Percentiles rank a stretch among this genome's conserved stretches.
Conservation (phyloP, 2,113 vertebrate species). For the Dromaius novaehollandiae region DNA sequence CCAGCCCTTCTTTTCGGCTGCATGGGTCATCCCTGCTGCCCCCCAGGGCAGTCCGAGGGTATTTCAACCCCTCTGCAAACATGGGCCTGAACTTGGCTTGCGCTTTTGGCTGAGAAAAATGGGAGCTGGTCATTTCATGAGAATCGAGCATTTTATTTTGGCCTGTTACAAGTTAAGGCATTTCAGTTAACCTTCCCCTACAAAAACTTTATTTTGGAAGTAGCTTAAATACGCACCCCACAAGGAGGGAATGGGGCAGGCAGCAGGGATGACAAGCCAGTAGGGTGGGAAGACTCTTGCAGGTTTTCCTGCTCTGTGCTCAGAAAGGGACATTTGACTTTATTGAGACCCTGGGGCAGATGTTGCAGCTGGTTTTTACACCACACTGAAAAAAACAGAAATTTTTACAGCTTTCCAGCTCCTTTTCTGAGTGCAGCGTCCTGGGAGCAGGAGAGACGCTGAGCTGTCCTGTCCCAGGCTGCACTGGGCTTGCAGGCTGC, state of each 20-base stretch:
- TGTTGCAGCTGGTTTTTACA: too few species aligned
- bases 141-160: rapidly evolving
- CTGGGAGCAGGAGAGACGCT: not conserved
- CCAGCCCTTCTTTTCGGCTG: not conserved
- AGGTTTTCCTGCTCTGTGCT: rapidly evolving
- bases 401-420: not conserved
- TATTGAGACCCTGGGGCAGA: too few species aligned
- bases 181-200: not conserved
- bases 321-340: too few species aligned
- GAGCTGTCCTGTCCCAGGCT: not conserved
- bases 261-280: not conserved
- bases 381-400: too few species aligned
- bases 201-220: not conserved
- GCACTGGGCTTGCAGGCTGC: not conserved
- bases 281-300: not conserved
- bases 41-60: rapidly evolving
- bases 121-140: not conserved
- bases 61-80: not conserved
- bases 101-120: not conserved
- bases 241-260: rapidly evolving
- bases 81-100: not conserved
- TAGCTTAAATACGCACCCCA: not conserved
- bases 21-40: not conserved
- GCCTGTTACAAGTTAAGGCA: not conserved
- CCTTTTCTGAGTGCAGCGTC: not conserved